Evolutionary conservation across 2,797 vertebrate species (phyloP).

Genomic region (Sebastes hubbsi): DNA sequence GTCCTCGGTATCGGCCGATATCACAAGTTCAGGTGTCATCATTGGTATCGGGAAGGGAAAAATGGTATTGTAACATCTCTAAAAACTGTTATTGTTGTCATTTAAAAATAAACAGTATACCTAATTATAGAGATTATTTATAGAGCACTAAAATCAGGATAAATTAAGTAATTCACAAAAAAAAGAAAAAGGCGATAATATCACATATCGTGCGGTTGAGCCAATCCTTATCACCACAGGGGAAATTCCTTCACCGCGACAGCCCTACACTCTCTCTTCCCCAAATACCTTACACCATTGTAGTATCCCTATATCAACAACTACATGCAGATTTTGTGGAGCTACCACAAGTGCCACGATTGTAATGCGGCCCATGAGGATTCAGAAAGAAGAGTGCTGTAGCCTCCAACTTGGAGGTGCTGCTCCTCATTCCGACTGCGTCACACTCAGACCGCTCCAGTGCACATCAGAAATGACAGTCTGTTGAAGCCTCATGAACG

Average conservation of each 20-base stretch:
- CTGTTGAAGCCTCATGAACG: conserved; percentile 29
- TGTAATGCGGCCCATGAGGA: conserved; percentile 23
- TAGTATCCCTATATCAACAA: background rate
- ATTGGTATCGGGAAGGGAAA: background rate
- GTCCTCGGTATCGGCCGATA: background rate
- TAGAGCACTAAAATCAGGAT: background rate
- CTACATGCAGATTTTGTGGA: background rate
- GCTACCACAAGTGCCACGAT: background rate
- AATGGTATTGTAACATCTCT: background rate
- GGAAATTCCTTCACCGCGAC: background rate
- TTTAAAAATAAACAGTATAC: background rate
- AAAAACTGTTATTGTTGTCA: background rate
- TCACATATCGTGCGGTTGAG: no score
- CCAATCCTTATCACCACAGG: background rate
- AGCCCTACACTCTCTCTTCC: background rate
- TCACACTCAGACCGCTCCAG: conserved; percentile 18
- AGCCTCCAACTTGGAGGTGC: conserved; percentile 18
- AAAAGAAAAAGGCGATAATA: background rate
- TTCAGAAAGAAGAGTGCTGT: background rate
- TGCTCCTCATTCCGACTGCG: conserved; percentile 5
- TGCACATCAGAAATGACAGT: conserved; percentile 47
- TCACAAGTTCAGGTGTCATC: background rate
- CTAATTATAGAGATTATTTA: background rate
- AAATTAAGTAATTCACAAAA: background rate
- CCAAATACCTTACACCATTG: background rate